Evolutionary conservation across 2,797 vertebrate genomes (phyloP).

Genomic region (Melopsittacus undulatus): DNA sequence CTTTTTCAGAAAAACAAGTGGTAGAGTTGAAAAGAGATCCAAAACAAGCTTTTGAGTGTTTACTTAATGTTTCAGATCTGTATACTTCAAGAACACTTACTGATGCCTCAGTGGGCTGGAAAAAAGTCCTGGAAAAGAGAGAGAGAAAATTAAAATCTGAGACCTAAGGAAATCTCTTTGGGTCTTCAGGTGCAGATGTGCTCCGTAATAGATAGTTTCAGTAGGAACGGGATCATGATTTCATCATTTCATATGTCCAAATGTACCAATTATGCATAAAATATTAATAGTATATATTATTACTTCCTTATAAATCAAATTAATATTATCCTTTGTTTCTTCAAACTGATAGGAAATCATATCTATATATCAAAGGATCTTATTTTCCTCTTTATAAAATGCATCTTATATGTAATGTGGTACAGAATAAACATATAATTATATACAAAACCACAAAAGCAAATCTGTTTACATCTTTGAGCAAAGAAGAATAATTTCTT

Average conservation of each 20-base stretch:
- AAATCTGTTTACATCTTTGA: neutral
- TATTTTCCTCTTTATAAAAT: neutral
- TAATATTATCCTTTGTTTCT: neutral
- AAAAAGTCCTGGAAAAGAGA: neutral
- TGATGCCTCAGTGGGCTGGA: neutral
- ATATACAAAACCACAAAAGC: neutral
- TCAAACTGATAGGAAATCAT: neutral
- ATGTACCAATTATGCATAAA: neutral
- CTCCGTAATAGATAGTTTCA: neutral
- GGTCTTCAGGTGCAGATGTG: neutral
- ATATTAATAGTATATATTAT: neutral
- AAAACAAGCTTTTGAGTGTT: neutral
- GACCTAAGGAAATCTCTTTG: neutral
- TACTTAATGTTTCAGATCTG: neutral
- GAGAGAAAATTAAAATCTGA: constrained; percentile 4
- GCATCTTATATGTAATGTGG: neutral
- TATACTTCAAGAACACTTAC: neutral
- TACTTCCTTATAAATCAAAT: constrained; percentile 5
- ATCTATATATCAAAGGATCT: neutral
- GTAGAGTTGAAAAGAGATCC: neutral
- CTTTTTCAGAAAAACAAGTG: neutral
- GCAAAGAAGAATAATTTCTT: neutral
- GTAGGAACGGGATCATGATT: neutral
- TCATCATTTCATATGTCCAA: neutral
- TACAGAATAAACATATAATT: neutral